Conservation (phyloP, 2,888 invertebrate genomes). For the Bhutanitis thaidina region DNA sequence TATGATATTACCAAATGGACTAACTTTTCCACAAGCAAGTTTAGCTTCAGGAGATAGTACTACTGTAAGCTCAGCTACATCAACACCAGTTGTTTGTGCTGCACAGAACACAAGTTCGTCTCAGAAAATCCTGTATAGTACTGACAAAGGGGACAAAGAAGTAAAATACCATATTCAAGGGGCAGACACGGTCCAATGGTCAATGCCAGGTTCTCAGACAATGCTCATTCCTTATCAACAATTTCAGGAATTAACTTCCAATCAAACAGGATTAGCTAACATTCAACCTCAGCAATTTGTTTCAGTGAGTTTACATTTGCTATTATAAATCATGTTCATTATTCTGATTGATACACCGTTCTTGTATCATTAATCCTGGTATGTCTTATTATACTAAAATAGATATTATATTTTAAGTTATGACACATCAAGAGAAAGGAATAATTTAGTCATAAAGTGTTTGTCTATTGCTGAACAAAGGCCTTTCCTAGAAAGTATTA, state of each 20-base stretch:
- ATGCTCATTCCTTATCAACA: conserved; percentile 75
- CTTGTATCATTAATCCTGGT: too few species aligned
- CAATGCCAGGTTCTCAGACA: conserved; percentile 68
- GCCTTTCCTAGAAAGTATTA: too few species aligned
- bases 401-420: too few species aligned
- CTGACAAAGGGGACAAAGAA: conserved; percentile 70
- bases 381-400: too few species aligned
- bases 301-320: conserved; percentile 53
- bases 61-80: conserved; percentile 65
- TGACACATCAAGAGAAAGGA: too few species aligned
- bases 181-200: conserved; percentile 66
- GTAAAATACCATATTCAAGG: conserved; percentile 72
- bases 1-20: conserved; percentile 67
- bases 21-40: conserved; percentile 64
- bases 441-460: too few species aligned
- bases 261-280: conserved; percentile 56
- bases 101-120: conserved; percentile 60
- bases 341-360: too few species aligned
- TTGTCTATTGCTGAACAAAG: too few species aligned
- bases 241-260: conserved; percentile 59
- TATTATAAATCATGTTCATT: too few species aligned
- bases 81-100: conserved; percentile 70
- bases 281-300: conserved; percentile 70
- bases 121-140: conserved; percentile 68
- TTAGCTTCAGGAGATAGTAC: conserved; percentile 61